Percentiles rank a stretch among this genome's conserved stretches.
Conservation (phyloP, 2,113 vertebrate species). For the Muntiacus muntjak region DNA sequence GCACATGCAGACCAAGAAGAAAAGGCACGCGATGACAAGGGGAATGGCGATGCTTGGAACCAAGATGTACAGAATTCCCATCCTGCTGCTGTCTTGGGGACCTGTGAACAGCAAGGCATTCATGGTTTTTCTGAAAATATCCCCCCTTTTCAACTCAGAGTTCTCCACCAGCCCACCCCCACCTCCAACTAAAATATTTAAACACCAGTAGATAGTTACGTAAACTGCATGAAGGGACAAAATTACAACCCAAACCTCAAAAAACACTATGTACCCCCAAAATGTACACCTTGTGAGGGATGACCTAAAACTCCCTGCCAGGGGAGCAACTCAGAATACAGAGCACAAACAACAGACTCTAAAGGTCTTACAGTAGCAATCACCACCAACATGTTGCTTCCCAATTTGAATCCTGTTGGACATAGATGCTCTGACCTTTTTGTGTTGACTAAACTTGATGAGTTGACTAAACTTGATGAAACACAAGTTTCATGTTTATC, state of each 20-base stretch:
- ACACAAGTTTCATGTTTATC: neutral
- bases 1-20: slow-evolving; percentile 96
- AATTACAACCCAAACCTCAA: no score
- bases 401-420: fast-evolving
- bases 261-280: fast-evolving
- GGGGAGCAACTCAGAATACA: fast-evolving
- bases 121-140: neutral
- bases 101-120: slow-evolving; percentile 77
- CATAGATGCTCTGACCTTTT: neutral
- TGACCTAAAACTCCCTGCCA: neutral
- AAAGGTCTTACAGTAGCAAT: fast-evolving
- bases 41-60: slow-evolving; percentile 96
- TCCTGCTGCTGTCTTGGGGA: slow-evolving; percentile 89
- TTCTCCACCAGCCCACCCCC: neutral
- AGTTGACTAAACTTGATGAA: neutral
- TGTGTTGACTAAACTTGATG: neutral
- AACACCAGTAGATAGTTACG: fast-evolving
- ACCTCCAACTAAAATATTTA: neutral
- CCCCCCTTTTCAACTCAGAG: no score
- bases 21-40: slow-evolving; percentile 93
- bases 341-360: fast-evolving
- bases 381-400: neutral
- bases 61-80: slow-evolving; percentile 96
- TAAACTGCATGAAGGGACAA: no score
- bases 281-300: neutral